phyloP scores from a whole-genome alignment of 2,888 invertebrate genomes.

The Hipparchia semele region DNA sequence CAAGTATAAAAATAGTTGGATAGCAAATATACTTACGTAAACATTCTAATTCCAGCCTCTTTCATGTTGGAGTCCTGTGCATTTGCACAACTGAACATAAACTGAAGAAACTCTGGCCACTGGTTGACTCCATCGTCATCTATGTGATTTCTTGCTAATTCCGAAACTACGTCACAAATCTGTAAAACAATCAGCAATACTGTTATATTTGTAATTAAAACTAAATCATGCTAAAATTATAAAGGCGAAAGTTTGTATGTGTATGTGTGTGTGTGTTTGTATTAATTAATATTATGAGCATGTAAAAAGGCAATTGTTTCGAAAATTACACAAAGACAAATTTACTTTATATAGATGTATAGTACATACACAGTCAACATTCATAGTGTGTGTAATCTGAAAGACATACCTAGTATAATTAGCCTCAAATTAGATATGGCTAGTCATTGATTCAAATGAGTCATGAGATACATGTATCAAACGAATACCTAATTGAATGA shows the following conservation, averaged over 20 bases:
- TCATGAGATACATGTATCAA: background rate
- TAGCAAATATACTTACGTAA: slow-evolving; percentile 86
- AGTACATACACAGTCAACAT: background rate
- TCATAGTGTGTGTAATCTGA: background rate
- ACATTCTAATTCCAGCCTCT: slow-evolving; percentile 97
- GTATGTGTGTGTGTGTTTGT: no score
- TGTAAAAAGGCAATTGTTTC: background rate
- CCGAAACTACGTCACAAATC: slow-evolving; percentile 97
- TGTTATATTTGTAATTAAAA: background rate
- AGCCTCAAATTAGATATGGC: slow-evolving; percentile 3
- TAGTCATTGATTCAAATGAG: slow-evolving; percentile 6
- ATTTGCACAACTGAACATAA: slow-evolving; percentile 97
- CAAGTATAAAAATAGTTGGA: background rate
- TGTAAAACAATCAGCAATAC: slow-evolving; percentile 44
- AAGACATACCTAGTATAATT: background rate
- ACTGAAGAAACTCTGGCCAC: slow-evolving; percentile 98
- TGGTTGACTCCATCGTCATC: slow-evolving; percentile 98
- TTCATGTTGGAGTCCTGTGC: slow-evolving; percentile 92
- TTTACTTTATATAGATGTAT: background rate
- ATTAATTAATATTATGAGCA: no score
- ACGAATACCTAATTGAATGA: slow-evolving; percentile 12
- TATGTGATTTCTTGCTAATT: slow-evolving; percentile 96
- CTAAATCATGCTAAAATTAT: no score
- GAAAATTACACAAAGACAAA: background rate
- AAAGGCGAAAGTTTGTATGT: no score